phyloP scores from a whole-genome alignment of 2,888 invertebrate species.

The Eupithecia insigniata region DNA sequence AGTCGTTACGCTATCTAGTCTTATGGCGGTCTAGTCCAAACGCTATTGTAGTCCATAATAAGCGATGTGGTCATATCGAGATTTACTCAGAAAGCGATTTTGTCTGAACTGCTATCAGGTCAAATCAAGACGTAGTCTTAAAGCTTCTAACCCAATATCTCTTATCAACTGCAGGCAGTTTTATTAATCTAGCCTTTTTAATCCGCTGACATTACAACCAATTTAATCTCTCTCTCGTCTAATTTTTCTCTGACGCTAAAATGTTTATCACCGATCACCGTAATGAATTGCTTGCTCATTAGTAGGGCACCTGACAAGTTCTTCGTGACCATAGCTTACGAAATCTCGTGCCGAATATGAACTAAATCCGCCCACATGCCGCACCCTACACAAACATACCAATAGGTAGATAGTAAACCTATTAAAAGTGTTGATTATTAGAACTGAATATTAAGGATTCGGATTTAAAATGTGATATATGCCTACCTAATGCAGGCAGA shows the following conservation, averaged over 20 bases:
- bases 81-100: too few species aligned
- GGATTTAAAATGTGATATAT: too few species aligned
- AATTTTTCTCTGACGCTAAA: slow-evolving; percentile 12
- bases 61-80: too few species aligned
- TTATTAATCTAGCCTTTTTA: neutral
- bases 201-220: neutral
- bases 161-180: neutral
- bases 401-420: neutral
- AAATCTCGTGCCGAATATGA: slow-evolving; percentile 33
- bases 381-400: slow-evolving; percentile 21
- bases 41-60: too few species aligned
- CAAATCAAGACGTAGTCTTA: too few species aligned
- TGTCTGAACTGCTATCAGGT: too few species aligned
- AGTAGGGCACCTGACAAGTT: slow-evolving; percentile 41
- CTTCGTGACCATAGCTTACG: slow-evolving; percentile 44
- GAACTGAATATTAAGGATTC: neutral
- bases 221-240: neutral
- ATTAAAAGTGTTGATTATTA: neutral
- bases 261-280: slow-evolving; percentile 18
- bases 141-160: neutral
- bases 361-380: slow-evolving; percentile 39
- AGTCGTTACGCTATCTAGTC: too few species aligned
- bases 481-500: too few species aligned
- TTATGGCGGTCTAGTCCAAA: too few species aligned
- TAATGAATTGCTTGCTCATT: slow-evolving; percentile 45